Evolutionary conservation across 2,113 vertebrate genomes (phyloP).

Genomic region (Hiodon tergisus): DNA sequence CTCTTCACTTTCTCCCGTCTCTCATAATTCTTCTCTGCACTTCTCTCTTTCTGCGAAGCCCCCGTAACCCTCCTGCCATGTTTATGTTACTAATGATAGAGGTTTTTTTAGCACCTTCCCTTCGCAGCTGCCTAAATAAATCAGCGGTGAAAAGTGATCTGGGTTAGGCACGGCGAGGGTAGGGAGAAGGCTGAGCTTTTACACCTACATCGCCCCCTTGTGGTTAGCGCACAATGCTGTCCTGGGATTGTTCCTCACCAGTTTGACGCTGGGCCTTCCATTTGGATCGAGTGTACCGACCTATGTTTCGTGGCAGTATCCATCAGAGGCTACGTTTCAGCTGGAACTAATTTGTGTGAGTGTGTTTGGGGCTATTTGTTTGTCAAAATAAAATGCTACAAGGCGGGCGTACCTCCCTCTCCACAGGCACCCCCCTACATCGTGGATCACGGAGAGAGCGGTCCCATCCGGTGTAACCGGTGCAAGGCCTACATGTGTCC

Average conservation of each 20-base stretch:
- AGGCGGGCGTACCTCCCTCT: conserved; percentile 17
- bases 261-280: not conserved
- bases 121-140: conserved; percentile 25
- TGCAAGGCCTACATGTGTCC: conserved; percentile 99
- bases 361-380: too few species aligned
- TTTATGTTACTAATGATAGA: conserved; percentile 27
- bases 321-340: too few species aligned
- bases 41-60: conserved; percentile 9
- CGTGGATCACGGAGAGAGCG: conserved; percentile 87
- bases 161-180: not conserved
- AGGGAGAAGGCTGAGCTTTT: not conserved
- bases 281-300: not conserved
- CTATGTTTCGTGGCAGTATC: too few species aligned
- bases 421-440: conserved; percentile 77
- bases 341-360: too few species aligned
- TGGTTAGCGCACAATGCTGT: not conserved
- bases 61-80: not conserved
- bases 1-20: not conserved
- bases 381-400: too few species aligned
- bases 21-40: not conserved
- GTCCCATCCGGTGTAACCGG: conserved; percentile 92
- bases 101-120: conserved; percentile 1
- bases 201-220: not conserved
- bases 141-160: conserved; percentile 12
- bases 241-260: not conserved